These are phyloP conservation scores for Thumatha senex DNA, from an alignment of 2,888 invertebrate genomes.

Conservation along the genomic window DNA sequence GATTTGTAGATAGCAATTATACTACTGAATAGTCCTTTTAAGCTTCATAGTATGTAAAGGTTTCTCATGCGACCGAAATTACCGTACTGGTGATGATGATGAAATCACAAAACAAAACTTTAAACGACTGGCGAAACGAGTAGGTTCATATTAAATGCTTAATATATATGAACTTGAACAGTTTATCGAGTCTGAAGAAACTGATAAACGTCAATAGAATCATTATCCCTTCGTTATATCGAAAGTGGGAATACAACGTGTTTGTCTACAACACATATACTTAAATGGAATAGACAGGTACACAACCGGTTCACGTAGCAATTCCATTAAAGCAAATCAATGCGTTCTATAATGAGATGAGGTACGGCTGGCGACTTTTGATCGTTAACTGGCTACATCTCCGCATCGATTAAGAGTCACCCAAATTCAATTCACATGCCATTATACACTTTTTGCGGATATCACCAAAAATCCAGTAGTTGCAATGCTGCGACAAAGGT, in stretches of 20 bases:
- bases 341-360: slow-evolving; percentile 61
- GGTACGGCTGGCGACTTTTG: slow-evolving; percentile 54
- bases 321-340: slow-evolving; percentile 62
- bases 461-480: slow-evolving; percentile 75
- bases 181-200: too few relatives aligned
- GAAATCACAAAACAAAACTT: too few relatives aligned
- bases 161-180: too few relatives aligned
- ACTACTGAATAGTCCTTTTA: too few relatives aligned
- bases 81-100: too few relatives aligned
- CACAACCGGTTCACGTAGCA: slow-evolving; percentile 65
- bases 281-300: slow-evolving; percentile 42
- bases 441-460: slow-evolving; percentile 77
- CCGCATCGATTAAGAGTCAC: slow-evolving; percentile 64
- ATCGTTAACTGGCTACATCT: slow-evolving; percentile 52
- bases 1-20: too few relatives aligned
- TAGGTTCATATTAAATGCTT: too few relatives aligned
- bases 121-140: too few relatives aligned
- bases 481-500: slow-evolving; percentile 71
- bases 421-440: slow-evolving; percentile 67
- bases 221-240: slow-evolving; percentile 39
- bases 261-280: slow-evolving; percentile 38
- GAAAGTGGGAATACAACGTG: slow-evolving; percentile 55
- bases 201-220: slow-evolving; percentile 20
- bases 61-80: too few relatives aligned
- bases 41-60: too few relatives aligned